Conservation (phyloP, 2,888 invertebrate genomes). For the Aromia moschata region DNA sequence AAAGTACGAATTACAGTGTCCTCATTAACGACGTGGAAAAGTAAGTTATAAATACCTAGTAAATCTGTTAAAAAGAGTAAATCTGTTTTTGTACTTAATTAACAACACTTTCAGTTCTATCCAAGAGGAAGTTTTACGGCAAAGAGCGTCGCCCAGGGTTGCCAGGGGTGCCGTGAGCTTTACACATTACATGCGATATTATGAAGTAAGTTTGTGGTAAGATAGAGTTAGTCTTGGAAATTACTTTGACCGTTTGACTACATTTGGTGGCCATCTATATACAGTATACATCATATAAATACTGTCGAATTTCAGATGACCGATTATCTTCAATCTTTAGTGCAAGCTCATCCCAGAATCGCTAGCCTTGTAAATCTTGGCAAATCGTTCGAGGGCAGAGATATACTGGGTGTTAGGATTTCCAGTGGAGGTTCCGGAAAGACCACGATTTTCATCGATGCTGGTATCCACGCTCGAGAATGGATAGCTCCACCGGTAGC, state of each 20-base stretch:
- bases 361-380: conserved; percentile 68
- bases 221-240: too few species aligned
- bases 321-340: conserved; percentile 63
- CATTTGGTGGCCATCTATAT: neutral
- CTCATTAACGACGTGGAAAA: conserved; percentile 51
- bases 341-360: conserved; percentile 63
- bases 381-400: conserved; percentile 67
- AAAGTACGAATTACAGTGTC: conserved; percentile 52
- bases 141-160: neutral
- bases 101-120: neutral
- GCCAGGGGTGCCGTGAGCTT: conserved; percentile 11
- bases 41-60: conserved; percentile 27
- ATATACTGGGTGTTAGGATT: conserved; percentile 70
- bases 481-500: conserved; percentile 76
- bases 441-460: conserved; percentile 70
- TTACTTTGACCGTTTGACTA: too few species aligned
- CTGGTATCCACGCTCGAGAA: conserved; percentile 72
- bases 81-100: too few species aligned
- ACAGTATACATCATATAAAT: neutral
- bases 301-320: conserved; percentile 41
- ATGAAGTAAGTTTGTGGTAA: conserved; percentile 21
- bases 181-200: conserved; percentile 15
- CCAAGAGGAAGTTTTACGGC: neutral
- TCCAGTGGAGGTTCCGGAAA: conserved; percentile 66
- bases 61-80: neutral